Evolutionary conservation across 2,888 invertebrate genomes (phyloP).

Genomic region (Cheilosia vernalis): DNA sequence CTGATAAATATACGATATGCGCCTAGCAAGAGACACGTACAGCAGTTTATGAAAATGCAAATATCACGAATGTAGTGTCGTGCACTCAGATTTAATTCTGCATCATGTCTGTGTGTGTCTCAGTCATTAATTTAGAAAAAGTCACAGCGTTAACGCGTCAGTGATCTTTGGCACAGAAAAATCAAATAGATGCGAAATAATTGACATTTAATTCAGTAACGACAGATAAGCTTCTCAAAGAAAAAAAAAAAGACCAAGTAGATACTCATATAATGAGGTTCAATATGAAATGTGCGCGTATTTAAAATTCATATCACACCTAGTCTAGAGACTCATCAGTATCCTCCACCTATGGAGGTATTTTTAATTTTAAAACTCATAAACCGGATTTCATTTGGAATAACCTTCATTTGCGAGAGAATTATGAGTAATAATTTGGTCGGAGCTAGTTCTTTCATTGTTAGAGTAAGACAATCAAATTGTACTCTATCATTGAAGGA

Average conservation of each 20-base stretch:
- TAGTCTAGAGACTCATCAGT: background rate
- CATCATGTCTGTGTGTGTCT: background rate
- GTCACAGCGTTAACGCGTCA: conserved; percentile 45
- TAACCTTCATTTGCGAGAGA: conserved; percentile 25
- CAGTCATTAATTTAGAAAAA: conserved; percentile 31
- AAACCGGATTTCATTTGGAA: conserved; percentile 27
- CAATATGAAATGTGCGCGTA: background rate
- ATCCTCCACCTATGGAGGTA: background rate
- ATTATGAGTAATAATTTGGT: conserved; percentile 21
- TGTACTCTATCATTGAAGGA: background rate
- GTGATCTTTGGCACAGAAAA: conserved; percentile 63
- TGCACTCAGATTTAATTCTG: background rate
- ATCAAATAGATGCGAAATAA: conserved; percentile 34
- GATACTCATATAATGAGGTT: background rate
- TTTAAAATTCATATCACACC: background rate
- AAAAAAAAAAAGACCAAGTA: background rate
- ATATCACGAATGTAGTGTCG: conserved; percentile 9
- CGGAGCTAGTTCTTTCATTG: background rate
- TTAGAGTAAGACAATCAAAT: conserved; percentile 8
- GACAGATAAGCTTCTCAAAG: conserved; percentile 10
- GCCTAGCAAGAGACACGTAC: conserved; percentile 18
- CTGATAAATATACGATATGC: conserved; percentile 52
- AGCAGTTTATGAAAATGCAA: conserved; percentile 47
- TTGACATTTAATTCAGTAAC: conserved; percentile 44
- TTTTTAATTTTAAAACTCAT: conserved; percentile 24